Conservation (phyloP, 2,113 vertebrate species). For the Willisornis vidua region DNA sequence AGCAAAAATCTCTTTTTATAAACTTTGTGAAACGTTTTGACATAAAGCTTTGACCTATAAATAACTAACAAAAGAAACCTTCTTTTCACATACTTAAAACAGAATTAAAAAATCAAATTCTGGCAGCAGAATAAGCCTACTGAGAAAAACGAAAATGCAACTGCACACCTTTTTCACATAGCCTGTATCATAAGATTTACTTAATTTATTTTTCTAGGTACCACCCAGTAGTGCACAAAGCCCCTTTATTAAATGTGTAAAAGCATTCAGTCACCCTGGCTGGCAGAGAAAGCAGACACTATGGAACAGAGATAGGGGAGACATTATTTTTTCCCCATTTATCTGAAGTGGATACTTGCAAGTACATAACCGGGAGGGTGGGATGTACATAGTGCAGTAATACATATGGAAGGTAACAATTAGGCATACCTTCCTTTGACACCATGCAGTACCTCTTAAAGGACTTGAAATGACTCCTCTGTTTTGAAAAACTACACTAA, state of each 20-base stretch:
- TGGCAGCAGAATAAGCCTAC: background rate
- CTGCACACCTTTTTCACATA: background rate
- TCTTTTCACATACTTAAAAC: background rate
- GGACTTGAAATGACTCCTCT: background rate
- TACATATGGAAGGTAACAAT: background rate
- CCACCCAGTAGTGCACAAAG: background rate
- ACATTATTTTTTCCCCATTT: background rate
- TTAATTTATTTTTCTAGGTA: conserved; percentile 11
- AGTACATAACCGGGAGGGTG: fast-evolving
- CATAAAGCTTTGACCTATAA: background rate
- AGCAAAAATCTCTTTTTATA: background rate
- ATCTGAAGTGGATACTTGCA: background rate
- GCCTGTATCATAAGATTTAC: background rate
- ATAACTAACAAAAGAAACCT: background rate
- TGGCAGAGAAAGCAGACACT: background rate
- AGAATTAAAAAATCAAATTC: conserved; percentile 9
- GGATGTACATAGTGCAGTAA: background rate
- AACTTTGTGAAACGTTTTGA: background rate
- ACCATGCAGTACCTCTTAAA: background rate
- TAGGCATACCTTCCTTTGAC: background rate
- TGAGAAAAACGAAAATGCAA: background rate
- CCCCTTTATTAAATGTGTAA: background rate
- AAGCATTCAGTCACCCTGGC: background rate
- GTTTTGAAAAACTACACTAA: background rate
- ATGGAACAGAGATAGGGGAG: background rate